A percentile compares a stretch with the other conserved stretches of the same genome.
Conservation (phyloP, 1,140 invertebrate genomes). For the Drosophila parvula region DNA sequence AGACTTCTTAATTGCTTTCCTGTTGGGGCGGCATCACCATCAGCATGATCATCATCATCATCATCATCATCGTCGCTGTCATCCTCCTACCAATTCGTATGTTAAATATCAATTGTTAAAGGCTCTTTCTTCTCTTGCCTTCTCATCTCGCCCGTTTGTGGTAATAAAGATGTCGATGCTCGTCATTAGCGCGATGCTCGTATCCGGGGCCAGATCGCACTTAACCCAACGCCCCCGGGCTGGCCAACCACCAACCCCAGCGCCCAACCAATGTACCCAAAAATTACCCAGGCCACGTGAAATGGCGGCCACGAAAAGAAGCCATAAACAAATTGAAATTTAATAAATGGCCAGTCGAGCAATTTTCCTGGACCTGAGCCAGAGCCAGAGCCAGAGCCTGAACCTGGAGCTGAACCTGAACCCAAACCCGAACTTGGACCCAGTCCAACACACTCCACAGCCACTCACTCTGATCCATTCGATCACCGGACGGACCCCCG, state of each 20-base stretch:
- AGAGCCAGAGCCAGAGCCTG: background rate
- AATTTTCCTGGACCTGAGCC: conserved; percentile 29
- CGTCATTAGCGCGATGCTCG: conserved; percentile 36
- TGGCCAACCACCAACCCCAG: background rate
- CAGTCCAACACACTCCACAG: conserved; percentile 7
- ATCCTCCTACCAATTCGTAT: conserved; percentile 32
- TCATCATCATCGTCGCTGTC: conserved; percentile 25
- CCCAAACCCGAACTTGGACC: conserved; percentile 4
- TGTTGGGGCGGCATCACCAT: background rate
- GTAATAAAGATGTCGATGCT: conserved; percentile 52
- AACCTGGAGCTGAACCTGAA: conserved; percentile 10
- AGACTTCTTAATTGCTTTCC: conserved; percentile 10
- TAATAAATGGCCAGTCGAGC: conserved; percentile 47
- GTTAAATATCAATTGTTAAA: conserved; percentile 55
- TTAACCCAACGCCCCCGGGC: conserved; percentile 31
- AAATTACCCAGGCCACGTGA: conserved; percentile 29
- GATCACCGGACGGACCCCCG: conserved; percentile 35
- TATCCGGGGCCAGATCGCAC: conserved; percentile 43
- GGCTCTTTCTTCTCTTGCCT: background rate
- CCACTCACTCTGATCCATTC: conserved; percentile 35
- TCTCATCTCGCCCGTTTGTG: background rate
- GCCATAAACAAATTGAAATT: conserved; percentile 66
- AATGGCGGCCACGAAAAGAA: conserved; percentile 49
- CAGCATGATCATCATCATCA: conserved; percentile 20
- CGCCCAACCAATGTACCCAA: background rate